These are phyloP conservation scores for Antechinus stuartii DNA, from an alignment of 2,113 vertebrate genomes.

Conservation along the genomic window DNA sequence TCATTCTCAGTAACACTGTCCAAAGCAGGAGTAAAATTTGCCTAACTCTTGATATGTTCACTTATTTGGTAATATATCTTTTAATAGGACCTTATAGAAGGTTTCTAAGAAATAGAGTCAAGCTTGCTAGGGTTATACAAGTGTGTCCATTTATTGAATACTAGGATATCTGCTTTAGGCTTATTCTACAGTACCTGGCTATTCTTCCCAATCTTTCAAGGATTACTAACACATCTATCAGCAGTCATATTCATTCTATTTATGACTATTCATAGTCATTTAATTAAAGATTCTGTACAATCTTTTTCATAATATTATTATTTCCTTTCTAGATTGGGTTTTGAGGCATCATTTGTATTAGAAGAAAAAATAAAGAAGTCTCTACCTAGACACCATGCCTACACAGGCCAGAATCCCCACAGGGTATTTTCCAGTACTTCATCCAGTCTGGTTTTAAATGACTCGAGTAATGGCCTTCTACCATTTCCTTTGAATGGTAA, in stretches of 20 bases:
- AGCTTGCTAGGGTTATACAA: background rate
- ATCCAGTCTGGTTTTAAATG: conserved; percentile 5
- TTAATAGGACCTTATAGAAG: background rate
- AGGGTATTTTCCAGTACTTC: background rate
- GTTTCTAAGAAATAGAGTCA: background rate
- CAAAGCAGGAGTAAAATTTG: background rate
- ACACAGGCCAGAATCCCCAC: background rate
- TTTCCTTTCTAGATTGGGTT: background rate
- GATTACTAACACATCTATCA: background rate
- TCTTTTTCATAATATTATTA: background rate
- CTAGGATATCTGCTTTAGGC: background rate
- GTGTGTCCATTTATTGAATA: background rate
- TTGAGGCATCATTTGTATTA: background rate
- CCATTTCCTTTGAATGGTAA: background rate
- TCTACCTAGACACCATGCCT: background rate
- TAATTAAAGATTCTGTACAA: background rate
- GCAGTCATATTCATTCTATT: background rate
- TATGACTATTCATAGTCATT: too few species aligned
- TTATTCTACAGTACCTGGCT: background rate
- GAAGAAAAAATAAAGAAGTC: background rate
- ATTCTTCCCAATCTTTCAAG: background rate
- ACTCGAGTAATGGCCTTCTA: background rate
- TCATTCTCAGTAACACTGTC: background rate
- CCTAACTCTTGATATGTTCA: background rate
- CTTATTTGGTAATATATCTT: background rate